A percentile compares a stretch with the other conserved stretches of the same genome.
These are phyloP conservation scores for Heteropelma amictum DNA, from an alignment of 2,888 invertebrate species.

Conservation along the genomic window DNA sequence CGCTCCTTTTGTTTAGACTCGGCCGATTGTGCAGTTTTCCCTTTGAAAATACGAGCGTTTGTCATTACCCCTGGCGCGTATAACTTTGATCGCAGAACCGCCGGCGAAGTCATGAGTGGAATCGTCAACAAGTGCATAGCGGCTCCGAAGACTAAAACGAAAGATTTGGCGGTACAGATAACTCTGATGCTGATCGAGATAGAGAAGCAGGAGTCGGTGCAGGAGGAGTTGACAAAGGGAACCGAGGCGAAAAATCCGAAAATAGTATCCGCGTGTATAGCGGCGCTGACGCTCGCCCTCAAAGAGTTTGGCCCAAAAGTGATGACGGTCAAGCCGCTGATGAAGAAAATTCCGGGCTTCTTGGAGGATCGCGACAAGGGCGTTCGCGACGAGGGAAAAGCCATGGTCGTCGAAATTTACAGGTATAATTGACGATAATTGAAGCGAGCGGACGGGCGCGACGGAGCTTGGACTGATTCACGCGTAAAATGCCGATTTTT, in stretches of 20 bases:
- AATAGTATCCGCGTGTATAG: conserved; percentile 91
- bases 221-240: conserved; percentile 95
- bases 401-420: conserved; percentile 94
- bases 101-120: conserved; percentile 92
- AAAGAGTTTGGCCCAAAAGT: conserved; percentile 96
- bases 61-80: not conserved
- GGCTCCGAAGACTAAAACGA: conserved; percentile 93
- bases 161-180: conserved; percentile 93
- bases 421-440: conserved; percentile 77
- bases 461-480: too few relatives aligned
- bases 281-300: conserved; percentile 86
- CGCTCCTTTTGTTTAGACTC: too few relatives aligned
- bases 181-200: conserved; percentile 97
- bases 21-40: too few relatives aligned
- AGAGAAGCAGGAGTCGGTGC: conserved; percentile 93
- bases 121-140: conserved; percentile 95
- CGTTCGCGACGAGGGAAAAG: conserved; percentile 95
- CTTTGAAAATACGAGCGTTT: not conserved
- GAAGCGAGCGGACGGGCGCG: too few relatives aligned
- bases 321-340: conserved; percentile 90
- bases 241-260: conserved; percentile 98
- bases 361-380: conserved; percentile 94
- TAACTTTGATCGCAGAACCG: conserved; percentile 80
- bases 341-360: conserved; percentile 91
- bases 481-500: too few relatives aligned